These are phyloP conservation scores for Eupithecia abbreviata DNA, from an alignment of 2,888 invertebrate genomes.

Conservation along the genomic window DNA sequence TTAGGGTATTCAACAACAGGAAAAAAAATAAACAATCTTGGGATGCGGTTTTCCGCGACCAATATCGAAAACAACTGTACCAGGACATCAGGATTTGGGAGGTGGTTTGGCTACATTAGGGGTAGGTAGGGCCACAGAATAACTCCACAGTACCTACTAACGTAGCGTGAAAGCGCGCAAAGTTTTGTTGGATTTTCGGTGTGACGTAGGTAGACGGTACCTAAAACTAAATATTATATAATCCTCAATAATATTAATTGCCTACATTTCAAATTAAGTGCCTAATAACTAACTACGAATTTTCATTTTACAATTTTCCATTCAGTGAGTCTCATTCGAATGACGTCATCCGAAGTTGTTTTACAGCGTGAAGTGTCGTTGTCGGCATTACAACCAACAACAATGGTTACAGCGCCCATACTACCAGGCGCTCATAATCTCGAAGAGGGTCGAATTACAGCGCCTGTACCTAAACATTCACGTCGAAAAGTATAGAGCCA, in stretches of 20 bases:
- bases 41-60: conserved; percentile 54
- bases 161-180: no score
- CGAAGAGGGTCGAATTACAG: conserved; percentile 45
- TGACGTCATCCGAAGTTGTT: conserved; percentile 29
- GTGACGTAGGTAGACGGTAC: not conserved
- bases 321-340: not conserved
- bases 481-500: conserved; percentile 13
- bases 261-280: not conserved
- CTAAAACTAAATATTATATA: not conserved
- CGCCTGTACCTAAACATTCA: conserved; percentile 21
- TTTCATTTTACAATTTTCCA: not conserved
- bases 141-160: no score
- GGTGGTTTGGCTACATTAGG: not conserved
- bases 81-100: conserved; percentile 47
- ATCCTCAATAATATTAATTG: not conserved
- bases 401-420: conserved; percentile 58
- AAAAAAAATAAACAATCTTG: conserved; percentile 27
- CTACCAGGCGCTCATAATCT: conserved; percentile 56
- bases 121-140: not conserved
- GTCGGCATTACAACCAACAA: conserved; percentile 39
- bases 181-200: no score
- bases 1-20: conserved; percentile 21
- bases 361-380: not conserved
- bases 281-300: not conserved
- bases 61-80: conserved; percentile 56